Percentiles rank a stretch among this genome's conserved stretches.
These are phyloP conservation scores for Chionoecetes opilio DNA, from an alignment of 1,140 invertebrate genomes.

Conservation along the genomic window DNA sequence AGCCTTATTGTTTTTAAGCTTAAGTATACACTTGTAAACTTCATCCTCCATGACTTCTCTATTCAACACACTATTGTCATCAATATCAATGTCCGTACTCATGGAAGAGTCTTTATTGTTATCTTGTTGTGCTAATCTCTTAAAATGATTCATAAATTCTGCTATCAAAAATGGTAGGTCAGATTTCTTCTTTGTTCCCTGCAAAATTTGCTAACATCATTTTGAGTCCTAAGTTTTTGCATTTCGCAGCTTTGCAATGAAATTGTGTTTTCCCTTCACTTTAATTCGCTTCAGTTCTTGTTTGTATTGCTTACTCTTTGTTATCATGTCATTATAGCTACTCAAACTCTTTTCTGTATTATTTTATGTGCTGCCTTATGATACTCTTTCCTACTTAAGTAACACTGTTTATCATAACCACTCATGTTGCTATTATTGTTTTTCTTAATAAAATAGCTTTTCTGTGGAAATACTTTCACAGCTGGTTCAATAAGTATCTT, in stretches of 20 bases:
- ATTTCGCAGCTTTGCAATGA: neutral
- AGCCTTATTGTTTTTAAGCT: too few relatives aligned
- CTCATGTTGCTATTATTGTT: neutral
- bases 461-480: neutral
- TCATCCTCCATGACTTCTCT: too few relatives aligned
- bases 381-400: neutral
- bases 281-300: neutral
- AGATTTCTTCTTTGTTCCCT: neutral
- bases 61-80: too few relatives aligned
- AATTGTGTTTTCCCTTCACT: neutral
- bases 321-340: neutral
- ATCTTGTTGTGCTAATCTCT: neutral
- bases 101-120: neutral
- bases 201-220: neutral
- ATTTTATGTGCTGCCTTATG: constrained; percentile 37
- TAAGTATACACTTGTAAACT: too few relatives aligned
- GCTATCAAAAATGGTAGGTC: neutral
- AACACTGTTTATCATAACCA: neutral
- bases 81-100: too few relatives aligned
- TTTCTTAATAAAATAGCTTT: too few relatives aligned
- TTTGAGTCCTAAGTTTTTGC: neutral
- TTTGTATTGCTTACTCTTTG: neutral
- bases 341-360: neutral
- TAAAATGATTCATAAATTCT: neutral
- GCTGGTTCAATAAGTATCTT: neutral